These are phyloP conservation scores for Trematomus bernacchii DNA, from an alignment of 2,797 vertebrate species.

Conservation along the genomic window DNA sequence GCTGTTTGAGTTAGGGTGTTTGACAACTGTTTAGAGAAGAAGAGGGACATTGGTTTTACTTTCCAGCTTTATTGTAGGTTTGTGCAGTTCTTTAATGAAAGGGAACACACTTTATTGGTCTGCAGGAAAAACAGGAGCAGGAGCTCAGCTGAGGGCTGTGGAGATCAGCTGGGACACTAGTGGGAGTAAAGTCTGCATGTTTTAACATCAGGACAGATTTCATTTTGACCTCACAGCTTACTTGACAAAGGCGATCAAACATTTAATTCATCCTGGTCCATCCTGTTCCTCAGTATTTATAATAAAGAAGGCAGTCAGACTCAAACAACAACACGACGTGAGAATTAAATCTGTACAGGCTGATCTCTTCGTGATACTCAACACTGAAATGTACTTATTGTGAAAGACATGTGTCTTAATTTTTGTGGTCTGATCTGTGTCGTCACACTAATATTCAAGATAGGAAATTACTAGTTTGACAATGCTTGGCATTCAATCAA, in stretches of 20 bases:
- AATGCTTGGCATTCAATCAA: too few species aligned
- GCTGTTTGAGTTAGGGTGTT: rapidly evolving
- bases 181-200: not conserved
- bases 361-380: too few species aligned
- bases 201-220: not conserved
- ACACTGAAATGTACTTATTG: not conserved
- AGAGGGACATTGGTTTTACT: not conserved
- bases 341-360: too few species aligned
- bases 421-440: not conserved
- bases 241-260: not conserved
- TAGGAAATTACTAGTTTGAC: not conserved
- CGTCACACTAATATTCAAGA: not conserved
- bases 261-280: not conserved
- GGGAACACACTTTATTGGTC: slow-evolving; percentile 2
- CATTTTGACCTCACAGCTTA: not conserved
- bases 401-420: not conserved
- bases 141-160: not conserved
- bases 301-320: not conserved
- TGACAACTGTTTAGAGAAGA: not conserved
- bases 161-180: not conserved
- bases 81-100: not conserved
- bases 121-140: slow-evolving; percentile 27
- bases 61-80: not conserved
- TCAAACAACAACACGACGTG: too few species aligned
- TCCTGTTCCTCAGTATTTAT: not conserved